Evolutionary conservation across 1,140 invertebrate genomes (phyloP).

Genomic region (Hypsibius dujardini): DNA sequence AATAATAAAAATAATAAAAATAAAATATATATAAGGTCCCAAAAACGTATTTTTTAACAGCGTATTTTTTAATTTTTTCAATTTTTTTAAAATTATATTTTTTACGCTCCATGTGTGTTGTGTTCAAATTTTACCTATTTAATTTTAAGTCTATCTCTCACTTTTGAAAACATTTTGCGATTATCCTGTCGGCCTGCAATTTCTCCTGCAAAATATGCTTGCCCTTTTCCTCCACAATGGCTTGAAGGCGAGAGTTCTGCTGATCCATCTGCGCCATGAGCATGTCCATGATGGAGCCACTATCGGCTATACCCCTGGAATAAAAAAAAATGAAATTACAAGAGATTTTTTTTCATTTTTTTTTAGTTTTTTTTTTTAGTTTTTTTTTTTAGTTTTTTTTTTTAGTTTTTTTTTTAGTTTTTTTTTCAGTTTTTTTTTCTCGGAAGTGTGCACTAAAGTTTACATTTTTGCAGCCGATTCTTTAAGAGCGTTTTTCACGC

Average conservation of each 20-base stretch:
- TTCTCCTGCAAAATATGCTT: slow-evolving; percentile 90
- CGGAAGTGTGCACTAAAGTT: neutral
- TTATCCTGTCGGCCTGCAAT: slow-evolving; percentile 79
- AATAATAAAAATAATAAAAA: too few relatives aligned
- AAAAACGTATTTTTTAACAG: neutral
- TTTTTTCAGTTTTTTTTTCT: neutral
- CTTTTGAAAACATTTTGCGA: slow-evolving; percentile 36
- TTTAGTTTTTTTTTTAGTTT: too few relatives aligned
- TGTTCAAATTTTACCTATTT: too few relatives aligned
- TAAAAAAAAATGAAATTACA: neutral
- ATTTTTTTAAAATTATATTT: too few relatives aligned
- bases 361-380: too few relatives aligned
- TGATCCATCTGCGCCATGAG: slow-evolving; percentile 89
- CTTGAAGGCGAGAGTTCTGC: slow-evolving; percentile 90
- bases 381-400: too few relatives aligned
- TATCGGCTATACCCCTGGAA: slow-evolving; percentile 36
- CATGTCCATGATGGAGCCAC: slow-evolving; percentile 81
- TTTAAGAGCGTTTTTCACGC: neutral
- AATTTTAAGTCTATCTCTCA: neutral
- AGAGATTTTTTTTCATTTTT: neutral
- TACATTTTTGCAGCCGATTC: slow-evolving; percentile 3
- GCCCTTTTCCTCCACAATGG: slow-evolving; percentile 79
- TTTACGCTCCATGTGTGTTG: too few relatives aligned
- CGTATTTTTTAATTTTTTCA: neutral
- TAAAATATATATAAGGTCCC: too few relatives aligned